Base-by-base conservation (phyloP, 92 coral and sea anemone genomes). In the Anthopleura xanthogrammica region DNA sequence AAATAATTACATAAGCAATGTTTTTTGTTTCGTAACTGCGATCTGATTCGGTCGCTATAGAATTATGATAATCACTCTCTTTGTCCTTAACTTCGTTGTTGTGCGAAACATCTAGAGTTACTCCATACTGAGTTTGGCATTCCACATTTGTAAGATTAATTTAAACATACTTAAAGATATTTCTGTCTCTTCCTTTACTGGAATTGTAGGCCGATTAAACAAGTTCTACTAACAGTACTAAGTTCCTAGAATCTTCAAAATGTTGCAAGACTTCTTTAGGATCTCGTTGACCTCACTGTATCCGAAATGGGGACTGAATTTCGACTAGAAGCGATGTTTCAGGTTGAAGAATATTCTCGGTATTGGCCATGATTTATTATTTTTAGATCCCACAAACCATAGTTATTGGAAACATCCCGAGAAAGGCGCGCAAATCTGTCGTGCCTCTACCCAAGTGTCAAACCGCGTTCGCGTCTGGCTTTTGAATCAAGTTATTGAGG, bases 11-110 rank as follows among this genome's bases (percentile, higher is more conserved):
- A 81, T 70, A 70, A 68, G 75, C 74, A 41, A n/a, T 42, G 78
- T 68, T 68, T 75, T 77, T 70, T 85, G 83, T 85, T 85, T 79
- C 88, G 83, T 73, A 85, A 85, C 24, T 16, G 23, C 12, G 75
- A 41, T 68, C 46, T 68, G 16, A 36, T 68, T 68, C 75, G 29
- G 88, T 85, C 76, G 76, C 82, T 78, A 85, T 85, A 85, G 88
- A 66, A 78, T 62, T 85, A 85, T 85, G 88, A 24, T 78, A 85
- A 85, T 76, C 24, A 41, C 71, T 78, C 55, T n/a, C 23, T 78
- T 43, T 75, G 78, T 50, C 56, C 12, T 75, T 75, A 4, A 36
- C 41, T 11, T 11, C 41, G 36, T 20, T 29, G 74, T 29, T 7
- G 29, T 62, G 23, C 24, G 19, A 68, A 68, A 29, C 7, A 23